Base-by-base conservation (phyloP, 2,797 vertebrate genomes). In the Orientallactaga sibirica region DNA sequence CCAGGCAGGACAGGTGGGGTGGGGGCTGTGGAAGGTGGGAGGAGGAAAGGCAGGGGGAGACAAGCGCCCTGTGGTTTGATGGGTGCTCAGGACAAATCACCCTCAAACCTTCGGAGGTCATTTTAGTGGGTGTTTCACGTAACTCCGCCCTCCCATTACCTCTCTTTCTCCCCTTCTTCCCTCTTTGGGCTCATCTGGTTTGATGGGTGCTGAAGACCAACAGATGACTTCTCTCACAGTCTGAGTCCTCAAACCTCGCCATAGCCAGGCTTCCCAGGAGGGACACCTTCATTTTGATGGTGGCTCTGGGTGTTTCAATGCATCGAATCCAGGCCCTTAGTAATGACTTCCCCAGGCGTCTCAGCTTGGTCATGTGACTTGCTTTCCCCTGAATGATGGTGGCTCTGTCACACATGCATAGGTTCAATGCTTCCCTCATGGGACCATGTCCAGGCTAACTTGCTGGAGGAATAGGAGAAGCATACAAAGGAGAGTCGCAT, bases 401-500 rank as follows among this genome's bases (percentile, higher is more conserved):
- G n/a, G n/a, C n/a, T n/a, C n/a, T n/a, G n/a, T n/a, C n/a, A n/a
- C n/a, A n/a, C n/a, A n/a, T n/a, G n/a, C n/a, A n/a, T n/a, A n/a
- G n/a, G n/a, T n/a, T n/a, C n/a, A n/a, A 0, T 20, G 24, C 76
- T 22, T 58, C 78, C 19, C 5, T 22, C 1, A 0, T 0, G 58
- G 71, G 81, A 14, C 19, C 55, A 43, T 7, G 18, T 25, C 66
- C 2, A 1, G 14, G 18, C 25, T 25, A n/a, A 11, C 70, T 18
- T 73, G 75, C 41, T 8, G 20, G 75, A 48, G 37, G 64, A 20
- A 5, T 3, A 4, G 1, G 61, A 76, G 70, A 48, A 27, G 52
- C 27, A 27, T 5, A 6, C 2, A 20, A 64, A 74, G 27, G 41
- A 74, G 33, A 71, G 22, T 7, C 24, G 15, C 0, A 0, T 1